phyloP scores from a whole-genome alignment of 2,113 vertebrate genomes.

The Mus spicilegus region DNA sequence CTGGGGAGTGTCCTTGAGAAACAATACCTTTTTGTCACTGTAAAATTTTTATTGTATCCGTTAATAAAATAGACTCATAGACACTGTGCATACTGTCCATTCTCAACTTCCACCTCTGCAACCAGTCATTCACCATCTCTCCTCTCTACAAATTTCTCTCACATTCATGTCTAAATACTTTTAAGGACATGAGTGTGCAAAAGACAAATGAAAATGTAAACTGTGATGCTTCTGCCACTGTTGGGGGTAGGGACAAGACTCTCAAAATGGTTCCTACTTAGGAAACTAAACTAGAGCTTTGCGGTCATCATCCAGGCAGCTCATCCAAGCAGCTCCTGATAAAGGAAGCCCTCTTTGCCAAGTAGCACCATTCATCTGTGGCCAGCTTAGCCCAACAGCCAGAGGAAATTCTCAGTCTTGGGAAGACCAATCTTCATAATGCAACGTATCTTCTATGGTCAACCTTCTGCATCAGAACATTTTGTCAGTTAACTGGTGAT shows the following conservation, averaged over 20 bases:
- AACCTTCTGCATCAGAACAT: neutral
- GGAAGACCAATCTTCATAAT: neutral
- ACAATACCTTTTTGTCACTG: neutral
- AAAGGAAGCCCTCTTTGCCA: neutral
- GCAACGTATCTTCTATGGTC: neutral
- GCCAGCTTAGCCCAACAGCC: neutral
- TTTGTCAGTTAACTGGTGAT: conserved; percentile 1
- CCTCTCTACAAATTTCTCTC: neutral
- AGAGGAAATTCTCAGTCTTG: neutral
- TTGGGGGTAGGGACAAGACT: neutral
- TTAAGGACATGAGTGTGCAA: neutral
- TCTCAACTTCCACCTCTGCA: too few species aligned
- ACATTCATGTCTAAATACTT: neutral
- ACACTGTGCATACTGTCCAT: neutral
- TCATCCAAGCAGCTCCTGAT: neutral
- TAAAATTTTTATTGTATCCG: neutral
- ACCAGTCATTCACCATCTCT: neutral
- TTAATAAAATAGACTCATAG: neutral
- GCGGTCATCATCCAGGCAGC: too few species aligned
- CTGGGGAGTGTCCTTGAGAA: neutral
- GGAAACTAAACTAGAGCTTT: neutral
- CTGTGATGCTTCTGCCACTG: neutral
- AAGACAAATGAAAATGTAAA: neutral
- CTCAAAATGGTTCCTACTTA: neutral
- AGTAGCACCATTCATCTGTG: neutral